Evolutionary conservation across 2,797 vertebrate genomes (phyloP).

Genomic region (Momotus momota): DNA sequence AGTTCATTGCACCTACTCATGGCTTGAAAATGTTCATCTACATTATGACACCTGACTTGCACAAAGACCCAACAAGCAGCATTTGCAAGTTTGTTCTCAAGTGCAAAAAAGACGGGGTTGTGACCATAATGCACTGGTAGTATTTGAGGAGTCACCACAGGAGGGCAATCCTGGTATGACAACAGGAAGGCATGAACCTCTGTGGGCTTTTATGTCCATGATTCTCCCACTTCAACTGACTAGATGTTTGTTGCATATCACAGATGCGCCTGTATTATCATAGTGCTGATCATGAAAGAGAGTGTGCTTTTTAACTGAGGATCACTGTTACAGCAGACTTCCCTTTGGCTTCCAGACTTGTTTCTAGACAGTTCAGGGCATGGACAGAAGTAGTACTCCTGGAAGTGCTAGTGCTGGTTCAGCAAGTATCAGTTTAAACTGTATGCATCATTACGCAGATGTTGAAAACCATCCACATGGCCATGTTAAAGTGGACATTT

Average conservation of each 20-base stretch:
- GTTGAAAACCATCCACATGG: not conserved
- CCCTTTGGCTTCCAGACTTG: not conserved
- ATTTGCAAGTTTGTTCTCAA: not conserved
- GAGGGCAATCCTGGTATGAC: not conserved
- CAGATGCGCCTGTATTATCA: not conserved
- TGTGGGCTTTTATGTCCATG: rapidly evolving
- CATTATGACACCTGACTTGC: not conserved
- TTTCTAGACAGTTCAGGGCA: not conserved
- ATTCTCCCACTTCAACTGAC: not conserved
- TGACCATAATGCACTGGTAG: not conserved
- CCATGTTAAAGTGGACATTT: not conserved
- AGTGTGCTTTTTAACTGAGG: not conserved
- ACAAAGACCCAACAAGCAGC: not conserved
- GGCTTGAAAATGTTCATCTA: not conserved
- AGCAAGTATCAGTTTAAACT: not conserved
- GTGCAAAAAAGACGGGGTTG: not conserved
- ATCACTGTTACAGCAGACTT: not conserved
- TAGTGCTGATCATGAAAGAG: not conserved
- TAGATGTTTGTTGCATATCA: not conserved
- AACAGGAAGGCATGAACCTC: not conserved
- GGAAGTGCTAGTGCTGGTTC: not conserved
- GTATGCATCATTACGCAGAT: not conserved
- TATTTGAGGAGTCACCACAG: not conserved
- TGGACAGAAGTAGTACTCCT: not conserved
- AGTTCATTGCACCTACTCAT: not conserved